Conservation (phyloP, 2,113 vertebrate species). For the Phrynosoma platyrhinos region DNA sequence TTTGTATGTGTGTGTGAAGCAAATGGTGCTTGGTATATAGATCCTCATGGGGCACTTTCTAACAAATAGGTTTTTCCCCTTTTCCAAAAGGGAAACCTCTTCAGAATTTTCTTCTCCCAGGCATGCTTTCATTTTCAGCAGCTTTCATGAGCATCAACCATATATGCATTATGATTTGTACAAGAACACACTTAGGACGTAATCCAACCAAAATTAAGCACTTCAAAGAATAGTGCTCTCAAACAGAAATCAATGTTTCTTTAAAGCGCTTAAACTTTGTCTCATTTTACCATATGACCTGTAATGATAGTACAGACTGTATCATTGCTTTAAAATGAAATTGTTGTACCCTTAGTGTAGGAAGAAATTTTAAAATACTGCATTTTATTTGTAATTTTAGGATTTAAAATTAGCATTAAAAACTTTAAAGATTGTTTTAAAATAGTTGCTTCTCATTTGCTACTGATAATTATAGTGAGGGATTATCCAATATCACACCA, state of each 20-base stretch:
- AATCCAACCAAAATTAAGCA: background rate
- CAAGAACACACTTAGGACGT: background rate
- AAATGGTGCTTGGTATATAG: background rate
- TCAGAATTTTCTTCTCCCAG: background rate
- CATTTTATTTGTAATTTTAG: conserved; percentile 19
- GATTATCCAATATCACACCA: conserved; percentile 19
- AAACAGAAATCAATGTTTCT: background rate
- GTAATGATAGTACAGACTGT: background rate
- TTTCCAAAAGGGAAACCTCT: background rate
- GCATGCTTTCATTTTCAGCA: too few relatives aligned
- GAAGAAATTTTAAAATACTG: background rate
- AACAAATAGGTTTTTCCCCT: background rate
- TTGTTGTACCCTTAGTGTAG: background rate
- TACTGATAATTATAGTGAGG: conserved; percentile 42
- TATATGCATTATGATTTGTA: background rate
- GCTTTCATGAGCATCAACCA: background rate
- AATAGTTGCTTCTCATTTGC: conserved; percentile 48
- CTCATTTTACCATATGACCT: background rate
- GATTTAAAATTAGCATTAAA: conserved; percentile 19
- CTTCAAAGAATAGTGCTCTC: background rate
- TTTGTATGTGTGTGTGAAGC: background rate
- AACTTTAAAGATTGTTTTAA: conserved; percentile 8
- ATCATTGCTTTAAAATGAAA: background rate
- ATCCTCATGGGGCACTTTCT: background rate
- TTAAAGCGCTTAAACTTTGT: background rate